Conservation (phyloP, 2,888 invertebrate genomes). For the Zygogramma bicolorata region DNA sequence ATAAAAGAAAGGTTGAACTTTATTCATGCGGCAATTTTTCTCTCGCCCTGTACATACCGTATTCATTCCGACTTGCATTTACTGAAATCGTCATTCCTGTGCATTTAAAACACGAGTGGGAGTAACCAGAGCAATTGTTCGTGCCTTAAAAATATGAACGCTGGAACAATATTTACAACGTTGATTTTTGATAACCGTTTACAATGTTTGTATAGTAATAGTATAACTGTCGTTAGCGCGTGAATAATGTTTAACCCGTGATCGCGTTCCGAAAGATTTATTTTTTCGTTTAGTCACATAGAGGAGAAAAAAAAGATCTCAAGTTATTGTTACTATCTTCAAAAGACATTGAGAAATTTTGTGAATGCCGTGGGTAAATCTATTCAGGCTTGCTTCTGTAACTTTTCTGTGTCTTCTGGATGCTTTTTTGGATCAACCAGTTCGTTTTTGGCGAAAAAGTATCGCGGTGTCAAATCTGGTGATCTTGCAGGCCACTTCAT, state of each 20-base stretch:
- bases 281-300: background rate
- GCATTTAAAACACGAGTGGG: constrained; percentile 12
- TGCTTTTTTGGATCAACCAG: too few species aligned
- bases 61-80: constrained; percentile 44
- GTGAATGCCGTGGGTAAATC: too few species aligned
- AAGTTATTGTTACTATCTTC: background rate
- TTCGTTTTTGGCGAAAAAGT: too few species aligned
- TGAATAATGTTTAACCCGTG: background rate
- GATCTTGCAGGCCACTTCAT: too few species aligned
- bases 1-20: too few species aligned
- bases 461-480: too few species aligned
- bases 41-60: constrained; percentile 13
- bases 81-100: constrained; percentile 26
- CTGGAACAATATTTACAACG: constrained; percentile 25
- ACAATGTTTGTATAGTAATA: constrained; percentile 30
- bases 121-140: constrained; percentile 25
- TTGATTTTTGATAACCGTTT: constrained; percentile 36
- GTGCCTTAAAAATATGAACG: constrained; percentile 38
- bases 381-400: too few species aligned
- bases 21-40: too few species aligned
- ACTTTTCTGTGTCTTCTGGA: too few species aligned
- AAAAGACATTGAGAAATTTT: background rate
- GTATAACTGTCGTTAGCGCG: constrained; percentile 29
- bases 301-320: background rate
- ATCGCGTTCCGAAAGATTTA: too few species aligned